Evolutionary conservation across 2,113 vertebrate genomes (phyloP), one percentile per base, ranked within the genome.

Genomic region (Melanostigma gelatinosum): DNA sequence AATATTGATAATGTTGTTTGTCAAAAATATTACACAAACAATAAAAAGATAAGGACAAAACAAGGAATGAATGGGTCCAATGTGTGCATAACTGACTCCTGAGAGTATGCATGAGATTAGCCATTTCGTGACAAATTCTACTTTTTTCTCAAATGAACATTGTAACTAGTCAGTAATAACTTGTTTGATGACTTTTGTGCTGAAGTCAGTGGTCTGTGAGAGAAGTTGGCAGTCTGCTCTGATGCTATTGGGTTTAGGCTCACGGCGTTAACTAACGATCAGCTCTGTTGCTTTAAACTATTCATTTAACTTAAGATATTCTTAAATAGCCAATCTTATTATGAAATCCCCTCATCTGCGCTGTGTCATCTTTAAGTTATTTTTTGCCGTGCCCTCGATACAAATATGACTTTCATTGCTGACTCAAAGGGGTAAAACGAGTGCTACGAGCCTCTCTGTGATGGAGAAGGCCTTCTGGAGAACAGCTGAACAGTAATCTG

Each of bases 401-500:
- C 71, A 46, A 80, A 75, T 57, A 10, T 29, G 34, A 79, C 60
- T 77, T 76, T 65, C 54, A 82, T 75, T 62, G 29, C 60, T 55
- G 81, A 71, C 62, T 77, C 58, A 73, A 57, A 38, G 62, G 50
- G 27, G 32, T 44, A 50, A 57, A 72, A 76, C 54, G 72, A 72
- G 78, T 65, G 80, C 68, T 79, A 44, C 34, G 0, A 77, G 76
- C 73, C 76, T 61, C 1, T 1, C 22, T 50, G 32, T 68, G 85
- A 75, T 54, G 65, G 74, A 77, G 57, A 27, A 82, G 24, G 83
- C 85, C 78, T 84, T 84, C 85, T 84, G 87, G 85, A 82, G 77
- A 75, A 48, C 85, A 86, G 80, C 80, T 86, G 80, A 89, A 48
- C 77, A 80, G 62, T 82, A 77, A 88, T 87, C 87, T 85, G 85